Conservation (phyloP, 2,888 invertebrate species). For the Apotomis capreana region DNA sequence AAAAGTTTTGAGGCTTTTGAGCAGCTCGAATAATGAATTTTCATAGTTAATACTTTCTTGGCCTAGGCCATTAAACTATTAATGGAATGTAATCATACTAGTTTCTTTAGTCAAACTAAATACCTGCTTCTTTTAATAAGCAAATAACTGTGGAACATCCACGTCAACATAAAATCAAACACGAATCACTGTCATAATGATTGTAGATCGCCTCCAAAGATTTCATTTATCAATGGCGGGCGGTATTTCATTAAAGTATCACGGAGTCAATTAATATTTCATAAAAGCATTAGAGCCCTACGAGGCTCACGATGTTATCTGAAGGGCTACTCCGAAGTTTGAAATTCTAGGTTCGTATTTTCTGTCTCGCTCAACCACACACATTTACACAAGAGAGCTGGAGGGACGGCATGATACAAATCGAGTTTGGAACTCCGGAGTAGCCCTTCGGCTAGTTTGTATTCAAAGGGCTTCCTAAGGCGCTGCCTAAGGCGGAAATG, state of each 20-base stretch:
- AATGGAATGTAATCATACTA: too few species aligned
- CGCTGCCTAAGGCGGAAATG: slow-evolving; percentile 72
- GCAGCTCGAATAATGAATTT: too few species aligned
- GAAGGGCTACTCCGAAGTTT: neutral
- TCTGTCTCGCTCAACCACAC: too few species aligned
- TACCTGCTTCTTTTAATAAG: too few species aligned
- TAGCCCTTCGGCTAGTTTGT: slow-evolving; percentile 55
- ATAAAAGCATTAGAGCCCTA: slow-evolving; percentile 58
- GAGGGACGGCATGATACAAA: too few species aligned
- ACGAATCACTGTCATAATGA: slow-evolving; percentile 19
- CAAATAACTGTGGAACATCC: neutral
- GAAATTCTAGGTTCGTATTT: too few species aligned
- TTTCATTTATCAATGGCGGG: slow-evolving; percentile 19
- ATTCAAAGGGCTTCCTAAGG: slow-evolving; percentile 70
- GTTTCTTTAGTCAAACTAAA: too few species aligned
- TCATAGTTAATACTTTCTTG: too few species aligned
- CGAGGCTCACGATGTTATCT: slow-evolving; percentile 65
- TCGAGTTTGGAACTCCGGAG: too few species aligned
- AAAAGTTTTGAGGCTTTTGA: too few species aligned
- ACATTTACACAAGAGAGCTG: too few species aligned
- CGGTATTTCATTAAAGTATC: slow-evolving; percentile 36
- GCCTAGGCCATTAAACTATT: too few species aligned
- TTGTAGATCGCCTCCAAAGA: slow-evolving; percentile 28
- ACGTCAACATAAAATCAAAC: slow-evolving; percentile 10
- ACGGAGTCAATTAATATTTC: slow-evolving; percentile 52